Base-by-base conservation (phyloP, 2,888 invertebrate genomes). In the Microctonus brassicae region DNA sequence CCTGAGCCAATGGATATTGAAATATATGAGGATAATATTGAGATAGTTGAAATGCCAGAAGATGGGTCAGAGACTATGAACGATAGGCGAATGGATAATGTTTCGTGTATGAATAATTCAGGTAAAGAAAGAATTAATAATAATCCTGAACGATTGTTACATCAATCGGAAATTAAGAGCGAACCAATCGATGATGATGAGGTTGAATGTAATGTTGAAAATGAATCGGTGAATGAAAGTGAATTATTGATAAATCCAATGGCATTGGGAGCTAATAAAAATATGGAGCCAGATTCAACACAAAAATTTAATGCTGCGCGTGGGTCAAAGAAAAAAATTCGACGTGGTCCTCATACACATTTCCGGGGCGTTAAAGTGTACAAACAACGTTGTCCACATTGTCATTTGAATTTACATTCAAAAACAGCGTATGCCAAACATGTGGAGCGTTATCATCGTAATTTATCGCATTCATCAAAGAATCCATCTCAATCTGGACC, bases 1-100 rank as follows among this genome's bases (percentile, higher is more conserved):
- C 89, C 88, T 86, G 91, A 91, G 81, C 91, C 91, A 73, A 83
- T 89, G 34, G 90, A 86, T 57, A 13, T 88, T 82, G 90, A 90
- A 29, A 55, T 71, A 3, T 67, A 24, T 52, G 13, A 68, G 47
- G 33, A 55, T 62, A 20, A 22, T 69, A 33, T 70, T 0, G 89
- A 86, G 62, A 88, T 88, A 75, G 76, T 82, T 0, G 86, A 88
- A 72, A 88, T 88, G 63, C 88, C 88, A 10, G 89, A 87, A 34
- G 88, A 86, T 13, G 47, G 24, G n/a, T 55, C 11, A 7, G 20
- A 5, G 24, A 13, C 33, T 22, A 34, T 33, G 17, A 11, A 29
- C 20, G 58, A 55, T n/a, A 24, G 39, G 2, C 62, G 62, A 10
- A 62, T 6, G n/a, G 62, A 62, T 6, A 42, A 24, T 36, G 17